phyloP scores from a whole-genome alignment of 2,797 vertebrate species.

The Oreonectes daqikongensis region DNA sequence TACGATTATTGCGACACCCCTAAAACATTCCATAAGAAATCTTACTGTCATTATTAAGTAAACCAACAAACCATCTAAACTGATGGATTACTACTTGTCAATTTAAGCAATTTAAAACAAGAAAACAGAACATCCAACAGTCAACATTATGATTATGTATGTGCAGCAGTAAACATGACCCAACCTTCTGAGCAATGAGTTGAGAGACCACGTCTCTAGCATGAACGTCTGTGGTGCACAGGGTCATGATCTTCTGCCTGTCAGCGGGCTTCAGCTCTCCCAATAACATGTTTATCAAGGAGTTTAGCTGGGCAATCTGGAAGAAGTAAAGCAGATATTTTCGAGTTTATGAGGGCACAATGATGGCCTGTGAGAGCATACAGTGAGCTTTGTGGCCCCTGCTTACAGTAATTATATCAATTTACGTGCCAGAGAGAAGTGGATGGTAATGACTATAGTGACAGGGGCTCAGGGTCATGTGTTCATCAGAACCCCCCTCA shows the following conservation, averaged over 20 bases:
- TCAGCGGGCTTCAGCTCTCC: slow-evolving; percentile 78
- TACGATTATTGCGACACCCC: no score
- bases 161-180: slow-evolving; percentile 35
- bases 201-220: slow-evolving; percentile 80
- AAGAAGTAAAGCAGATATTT: slow-evolving; percentile 51
- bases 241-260: slow-evolving; percentile 84
- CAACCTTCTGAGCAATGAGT: slow-evolving; percentile 81
- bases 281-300: slow-evolving; percentile 78
- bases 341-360: slow-evolving; percentile 52
- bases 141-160: slow-evolving; percentile 36
- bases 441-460: slow-evolving; percentile 57
- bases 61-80: background rate
- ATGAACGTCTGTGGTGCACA: slow-evolving; percentile 82
- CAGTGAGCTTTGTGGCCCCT: slow-evolving; percentile 56
- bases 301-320: slow-evolving; percentile 82
- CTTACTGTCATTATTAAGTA: no score
- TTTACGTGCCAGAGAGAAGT: slow-evolving; percentile 57
- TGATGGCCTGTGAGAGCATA: slow-evolving; percentile 55
- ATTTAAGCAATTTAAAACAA: slow-evolving; percentile 33
- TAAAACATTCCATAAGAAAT: no score
- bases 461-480: slow-evolving; percentile 57
- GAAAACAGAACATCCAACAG: slow-evolving; percentile 15
- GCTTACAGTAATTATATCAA: slow-evolving; percentile 60
- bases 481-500: slow-evolving; percentile 49
- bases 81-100: slow-evolving; percentile 31